A percentile compares a stretch with the other conserved stretches of the same genome.
Conservation (phyloP, 2,888 invertebrate species). For the Teleogryllus oceanicus region DNA sequence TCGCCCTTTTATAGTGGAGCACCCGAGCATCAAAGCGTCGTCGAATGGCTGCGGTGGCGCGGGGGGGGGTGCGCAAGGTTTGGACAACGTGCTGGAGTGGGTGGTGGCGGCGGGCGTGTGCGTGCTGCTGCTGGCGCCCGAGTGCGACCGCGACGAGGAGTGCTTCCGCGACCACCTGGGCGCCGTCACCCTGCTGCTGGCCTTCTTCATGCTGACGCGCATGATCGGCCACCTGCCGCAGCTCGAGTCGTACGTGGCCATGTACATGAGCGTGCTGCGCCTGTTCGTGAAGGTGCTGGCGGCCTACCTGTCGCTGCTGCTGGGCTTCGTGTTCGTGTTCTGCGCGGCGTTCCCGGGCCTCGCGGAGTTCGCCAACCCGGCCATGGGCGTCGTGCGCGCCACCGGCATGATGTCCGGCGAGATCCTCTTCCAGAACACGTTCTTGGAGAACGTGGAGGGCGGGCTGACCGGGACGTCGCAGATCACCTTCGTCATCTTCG, state of each 20-base stretch:
- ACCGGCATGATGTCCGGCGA: constrained; percentile 49
- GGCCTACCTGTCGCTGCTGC: constrained; percentile 48
- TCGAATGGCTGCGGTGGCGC: constrained; percentile 41
- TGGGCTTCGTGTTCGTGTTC: constrained; percentile 50
- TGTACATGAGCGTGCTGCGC: constrained; percentile 49
- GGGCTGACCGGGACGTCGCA: constrained; percentile 46
- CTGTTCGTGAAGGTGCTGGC: constrained; percentile 48
- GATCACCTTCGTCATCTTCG: constrained; percentile 46
- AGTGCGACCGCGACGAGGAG: not conserved
- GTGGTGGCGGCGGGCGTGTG: constrained; percentile 46
- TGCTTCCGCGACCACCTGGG: constrained; percentile 48
- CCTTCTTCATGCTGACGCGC: constrained; percentile 50
- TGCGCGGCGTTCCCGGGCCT: constrained; percentile 48
- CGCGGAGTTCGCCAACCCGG: constrained; percentile 46
- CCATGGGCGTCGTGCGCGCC: constrained; percentile 47
- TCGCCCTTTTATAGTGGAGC: not conserved
- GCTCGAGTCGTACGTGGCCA: constrained; percentile 52
- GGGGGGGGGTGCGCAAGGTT: constrained; percentile 47
- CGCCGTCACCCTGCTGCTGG: constrained; percentile 48
- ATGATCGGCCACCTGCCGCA: constrained; percentile 51
- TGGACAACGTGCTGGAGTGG: constrained; percentile 47
- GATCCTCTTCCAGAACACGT: constrained; percentile 41
- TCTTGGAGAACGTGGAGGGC: constrained; percentile 24
- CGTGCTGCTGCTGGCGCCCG: constrained; percentile 43
- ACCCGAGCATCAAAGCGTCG: not conserved